Evolutionary conservation across 2,113 vertebrate genomes (phyloP), one percentile per base, ranked within the genome.

Genomic region (Drymodes brunneopygia): DNA sequence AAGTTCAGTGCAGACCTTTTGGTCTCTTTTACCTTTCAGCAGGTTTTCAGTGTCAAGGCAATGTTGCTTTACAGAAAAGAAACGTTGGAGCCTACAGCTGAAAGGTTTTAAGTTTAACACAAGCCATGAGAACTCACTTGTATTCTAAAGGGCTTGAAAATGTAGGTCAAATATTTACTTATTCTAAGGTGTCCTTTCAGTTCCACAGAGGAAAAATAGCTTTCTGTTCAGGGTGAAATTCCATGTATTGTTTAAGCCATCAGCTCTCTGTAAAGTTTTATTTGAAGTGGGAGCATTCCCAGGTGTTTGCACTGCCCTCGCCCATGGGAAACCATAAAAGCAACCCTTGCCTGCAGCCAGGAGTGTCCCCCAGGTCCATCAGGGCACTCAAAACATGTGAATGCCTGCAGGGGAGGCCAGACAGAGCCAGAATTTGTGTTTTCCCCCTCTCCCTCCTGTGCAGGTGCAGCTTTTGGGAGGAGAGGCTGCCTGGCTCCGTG

Each of bases 281-380:
- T 88, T 54, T 60, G 70, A 93, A 56, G 22, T 64, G 44, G 53
- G 79, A 79, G 15, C 29, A 67, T 65, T 94, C 50, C 70, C 85
- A 72, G 12, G 50, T n/a, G 36, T 79, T 85, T 75, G 18, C 72
- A 42, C 50, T 88, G 40, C 66, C 62, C 54, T 86, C 23, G 12
- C 50, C 50, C 28, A 5, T 15, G 36, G 36, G 70, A 88, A 72
- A 31, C 45, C 35, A 13, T 44, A 56, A 48, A 81, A n/a, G 3
- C 60, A 51, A 8, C 14, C 48, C 20, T 67, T 56, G 21, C 44
- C 50, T 92, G 78, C 19, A 72, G 75, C 62, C 62, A 69, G 86
- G 40, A 47, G 2, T 1, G 13, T 54, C 20, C 16, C 38, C 38
- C 45, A 17, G 28, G n/a, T 47, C 47, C 44, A 25, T 8, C 7